These are phyloP conservation scores for Drosophila nikananu DNA, from an alignment of 1,140 invertebrate species.

Conservation along the genomic window DNA sequence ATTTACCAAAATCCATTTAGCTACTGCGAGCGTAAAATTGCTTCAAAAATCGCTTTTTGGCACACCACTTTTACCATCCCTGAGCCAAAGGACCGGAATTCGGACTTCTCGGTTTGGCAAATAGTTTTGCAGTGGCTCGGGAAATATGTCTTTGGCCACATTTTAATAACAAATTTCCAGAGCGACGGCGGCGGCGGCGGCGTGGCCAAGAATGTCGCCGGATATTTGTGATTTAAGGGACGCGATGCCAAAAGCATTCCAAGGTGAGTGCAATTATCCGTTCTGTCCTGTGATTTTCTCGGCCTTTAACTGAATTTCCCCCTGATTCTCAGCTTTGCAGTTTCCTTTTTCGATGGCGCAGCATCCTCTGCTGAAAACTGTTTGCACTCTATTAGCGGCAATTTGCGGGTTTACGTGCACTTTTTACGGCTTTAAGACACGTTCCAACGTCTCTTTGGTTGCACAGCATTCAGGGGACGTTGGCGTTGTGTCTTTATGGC, in stretches of 20 bases:
- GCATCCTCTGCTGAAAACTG: constrained; percentile 52
- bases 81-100: constrained; percentile 4
- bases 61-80: background rate
- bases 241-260: constrained; percentile 15
- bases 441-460: constrained; percentile 57
- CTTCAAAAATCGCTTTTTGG: constrained; percentile 62
- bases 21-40: constrained; percentile 71
- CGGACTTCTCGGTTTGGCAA: constrained; percentile 24
- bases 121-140: constrained; percentile 31
- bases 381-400: constrained; percentile 80
- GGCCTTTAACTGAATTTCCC: constrained; percentile 38
- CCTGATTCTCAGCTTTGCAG: constrained; percentile 22
- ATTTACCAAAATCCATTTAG: constrained; percentile 18
- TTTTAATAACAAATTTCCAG: constrained; percentile 35
- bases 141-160: constrained; percentile 28
- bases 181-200: background rate
- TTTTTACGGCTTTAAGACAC: constrained; percentile 58
- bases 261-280: constrained; percentile 39
- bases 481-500: constrained; percentile 39
- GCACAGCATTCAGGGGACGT: constrained; percentile 18
- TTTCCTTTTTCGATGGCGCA: constrained; percentile 22
- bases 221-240: constrained; percentile 32
- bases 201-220: constrained; percentile 3
- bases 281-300: constrained; percentile 9
- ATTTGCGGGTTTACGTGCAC: constrained; percentile 70